Evolutionary conservation across 2,888 invertebrate genomes (phyloP).

Genomic region (Gastracanthus pulcherrimus): DNA sequence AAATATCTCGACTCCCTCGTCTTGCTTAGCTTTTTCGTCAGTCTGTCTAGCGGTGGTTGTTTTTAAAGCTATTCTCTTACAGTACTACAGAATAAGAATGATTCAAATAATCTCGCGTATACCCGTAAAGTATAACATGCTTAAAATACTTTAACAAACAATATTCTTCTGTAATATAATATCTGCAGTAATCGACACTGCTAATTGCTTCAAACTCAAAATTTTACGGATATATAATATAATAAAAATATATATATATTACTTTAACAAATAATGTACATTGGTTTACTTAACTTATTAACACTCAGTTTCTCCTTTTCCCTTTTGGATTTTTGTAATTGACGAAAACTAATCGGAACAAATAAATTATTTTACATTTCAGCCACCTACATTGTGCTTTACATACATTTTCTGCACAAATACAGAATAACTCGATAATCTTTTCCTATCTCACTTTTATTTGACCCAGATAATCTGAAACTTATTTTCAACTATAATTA

Average conservation of each 20-base stretch:
- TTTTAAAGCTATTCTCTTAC: neutral
- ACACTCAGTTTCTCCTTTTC: neutral
- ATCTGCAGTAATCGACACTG: neutral
- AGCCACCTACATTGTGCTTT: too few species aligned
- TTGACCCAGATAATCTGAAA: neutral
- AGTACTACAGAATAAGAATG: neutral
- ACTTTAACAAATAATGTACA: neutral
- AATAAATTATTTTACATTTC: neutral
- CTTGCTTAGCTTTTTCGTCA: neutral
- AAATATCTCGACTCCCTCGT: conserved; percentile 13
- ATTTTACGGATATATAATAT: too few species aligned
- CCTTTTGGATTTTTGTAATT: neutral
- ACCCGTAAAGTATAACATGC: too few species aligned
- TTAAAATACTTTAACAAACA: neutral
- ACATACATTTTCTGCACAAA: too few species aligned
- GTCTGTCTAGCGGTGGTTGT: conserved; percentile 12
- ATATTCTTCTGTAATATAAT: neutral
- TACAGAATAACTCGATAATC: too few species aligned
- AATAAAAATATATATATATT: neutral
- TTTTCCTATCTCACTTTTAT: too few species aligned
- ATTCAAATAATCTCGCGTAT: neutral
- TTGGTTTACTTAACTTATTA: neutral
- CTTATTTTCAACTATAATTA: neutral
- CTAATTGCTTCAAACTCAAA: too few species aligned
- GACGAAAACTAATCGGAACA: neutral